A percentile compares a stretch with the other conserved stretches of the same genome.
phyloP scores from a whole-genome alignment of 2,113 vertebrate genomes.

The Nerophis ophidion region DNA sequence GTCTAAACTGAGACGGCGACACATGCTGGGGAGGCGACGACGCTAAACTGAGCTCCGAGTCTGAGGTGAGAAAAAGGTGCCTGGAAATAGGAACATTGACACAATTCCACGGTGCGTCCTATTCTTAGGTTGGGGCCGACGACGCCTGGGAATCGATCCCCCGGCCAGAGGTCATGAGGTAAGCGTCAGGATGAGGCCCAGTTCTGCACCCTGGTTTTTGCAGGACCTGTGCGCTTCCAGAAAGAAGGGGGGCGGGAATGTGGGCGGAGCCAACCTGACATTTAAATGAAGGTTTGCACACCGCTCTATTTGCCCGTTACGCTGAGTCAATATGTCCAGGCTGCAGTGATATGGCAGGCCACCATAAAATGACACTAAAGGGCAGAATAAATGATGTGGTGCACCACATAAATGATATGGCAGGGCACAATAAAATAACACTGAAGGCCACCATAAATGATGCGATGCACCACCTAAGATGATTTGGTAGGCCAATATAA shows the following conservation, averaged over 20 bases:
- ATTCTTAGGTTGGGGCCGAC: slow-evolving; percentile 50
- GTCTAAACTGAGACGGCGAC: slow-evolving; percentile 62
- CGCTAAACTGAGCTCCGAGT: slow-evolving; percentile 70
- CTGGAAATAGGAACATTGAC: slow-evolving; percentile 69
- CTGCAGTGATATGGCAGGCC: too few relatives aligned
- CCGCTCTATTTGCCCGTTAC: not conserved
- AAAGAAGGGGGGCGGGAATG: not conserved
- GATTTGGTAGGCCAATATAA: too few relatives aligned
- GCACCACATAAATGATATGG: too few relatives aligned
- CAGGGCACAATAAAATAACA: too few relatives aligned
- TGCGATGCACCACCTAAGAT: too few relatives aligned
- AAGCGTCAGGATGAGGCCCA: slow-evolving; percentile 20
- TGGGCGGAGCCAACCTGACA: not conserved
- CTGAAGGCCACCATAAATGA: too few relatives aligned
- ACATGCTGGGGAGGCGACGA: slow-evolving; percentile 53
- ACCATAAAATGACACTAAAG: too few relatives aligned
- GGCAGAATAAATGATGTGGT: too few relatives aligned
- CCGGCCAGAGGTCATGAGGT: slow-evolving; percentile 27
- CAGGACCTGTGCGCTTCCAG: slow-evolving; percentile 48
- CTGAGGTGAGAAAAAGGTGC: slow-evolving; percentile 64
- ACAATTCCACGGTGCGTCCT: slow-evolving; percentile 52
- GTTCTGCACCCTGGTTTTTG: slow-evolving; percentile 46
- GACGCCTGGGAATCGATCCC: slow-evolving; percentile 38
- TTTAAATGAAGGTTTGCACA: not conserved
- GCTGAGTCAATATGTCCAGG: too few relatives aligned